Evolutionary conservation across 2,797 vertebrate species (phyloP), one percentile per base, ranked within the genome.

Genomic region (Catostomus latipinnis): DNA sequence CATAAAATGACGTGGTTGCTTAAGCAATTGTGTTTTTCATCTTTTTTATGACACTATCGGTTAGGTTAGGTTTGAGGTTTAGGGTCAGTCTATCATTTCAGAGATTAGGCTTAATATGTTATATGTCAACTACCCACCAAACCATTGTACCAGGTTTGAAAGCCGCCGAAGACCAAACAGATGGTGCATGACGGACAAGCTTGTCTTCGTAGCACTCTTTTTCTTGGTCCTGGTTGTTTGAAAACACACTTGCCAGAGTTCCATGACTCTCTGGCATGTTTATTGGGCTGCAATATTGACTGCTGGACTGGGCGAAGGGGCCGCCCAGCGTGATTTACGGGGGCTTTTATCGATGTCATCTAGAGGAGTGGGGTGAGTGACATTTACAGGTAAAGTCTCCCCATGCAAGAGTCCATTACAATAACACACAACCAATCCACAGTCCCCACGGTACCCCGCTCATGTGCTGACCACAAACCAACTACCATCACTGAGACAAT

Each of bases 371-470:
- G 80, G 81, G 87, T 89, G 89, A 89, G 52, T 86, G 88, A 86
- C 87, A 86, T 87, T 90, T 90, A 89, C 87, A 89, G 84, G 88
- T 85, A 85, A 85, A 85, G 81, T 87, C 78, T 70, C 34, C 58
- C 73, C 75, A 74, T 79, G 73, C 73, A 56, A 66, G 77, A 83
- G 82, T 87, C 82, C 82, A 86, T 86, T 87, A 84, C 76, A 82
- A 86, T 86, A 88, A 87, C 83, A 74, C 82, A 82, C 52, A 72
- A 74, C 71, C 74, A 71, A 71, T 71, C 65, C 75, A 48, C 43
- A 14, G 57, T 67, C 34, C 76, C 16, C 11, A 3, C 22, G 57
- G 34, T 34, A 34, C 49, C 72, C 53, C 12, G n/a, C 13, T 61
- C 61, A 74, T 56, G 14, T 9, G 65, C 63, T 78, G 82, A 71